phyloP scores from a whole-genome alignment of 2,797 vertebrate genomes.

The Poecile montanus region DNA sequence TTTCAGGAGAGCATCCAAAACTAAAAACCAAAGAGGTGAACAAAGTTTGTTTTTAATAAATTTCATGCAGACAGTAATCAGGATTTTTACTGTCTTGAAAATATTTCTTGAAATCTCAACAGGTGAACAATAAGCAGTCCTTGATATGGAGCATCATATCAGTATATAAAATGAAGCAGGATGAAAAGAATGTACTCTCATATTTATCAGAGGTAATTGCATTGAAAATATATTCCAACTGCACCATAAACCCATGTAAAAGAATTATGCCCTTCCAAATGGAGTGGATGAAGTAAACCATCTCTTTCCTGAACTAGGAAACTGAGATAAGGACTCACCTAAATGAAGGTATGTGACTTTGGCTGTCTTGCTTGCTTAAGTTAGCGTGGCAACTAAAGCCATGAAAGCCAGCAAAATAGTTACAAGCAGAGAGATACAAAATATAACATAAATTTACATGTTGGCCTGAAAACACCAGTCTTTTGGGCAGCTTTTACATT shows the following conservation, averaged over 20 bases:
- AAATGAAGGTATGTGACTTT: background rate
- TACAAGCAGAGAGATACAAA: background rate
- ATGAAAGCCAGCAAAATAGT: background rate
- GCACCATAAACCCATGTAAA: background rate
- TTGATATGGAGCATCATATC: background rate
- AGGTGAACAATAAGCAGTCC: background rate
- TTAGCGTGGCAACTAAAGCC: background rate
- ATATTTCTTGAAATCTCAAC: background rate
- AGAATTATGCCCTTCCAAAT: background rate
- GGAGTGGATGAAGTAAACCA: background rate
- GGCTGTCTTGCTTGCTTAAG: background rate
- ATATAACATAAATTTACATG: background rate
- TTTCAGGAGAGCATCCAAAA: background rate
- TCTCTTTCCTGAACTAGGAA: background rate
- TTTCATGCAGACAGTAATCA: background rate
- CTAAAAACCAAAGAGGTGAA: background rate
- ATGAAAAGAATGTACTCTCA: background rate
- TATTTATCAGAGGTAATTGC: background rate
- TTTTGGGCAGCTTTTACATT: background rate
- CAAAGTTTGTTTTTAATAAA: background rate
- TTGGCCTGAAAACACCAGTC: background rate
- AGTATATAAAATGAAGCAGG: background rate
- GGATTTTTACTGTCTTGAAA: background rate
- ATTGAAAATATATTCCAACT: constrained; percentile 5
- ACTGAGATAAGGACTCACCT: background rate